Evolutionary conservation across 1,140 invertebrate genomes (phyloP).

Genomic region (Sinella curviseta): DNA sequence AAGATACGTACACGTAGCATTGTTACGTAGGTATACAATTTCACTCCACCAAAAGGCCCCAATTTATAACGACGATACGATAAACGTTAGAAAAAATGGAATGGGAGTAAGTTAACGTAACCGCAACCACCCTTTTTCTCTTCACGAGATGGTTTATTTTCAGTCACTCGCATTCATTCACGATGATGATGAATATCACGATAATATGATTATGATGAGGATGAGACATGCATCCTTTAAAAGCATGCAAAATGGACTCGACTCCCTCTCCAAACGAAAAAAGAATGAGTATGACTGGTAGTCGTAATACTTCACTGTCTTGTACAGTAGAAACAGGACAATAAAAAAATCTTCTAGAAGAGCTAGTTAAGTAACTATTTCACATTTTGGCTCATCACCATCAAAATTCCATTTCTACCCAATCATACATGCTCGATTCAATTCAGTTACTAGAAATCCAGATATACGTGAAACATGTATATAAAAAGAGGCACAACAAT

Average conservation of each 20-base stretch:
- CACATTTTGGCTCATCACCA: neutral
- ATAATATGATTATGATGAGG: conserved; percentile 17
- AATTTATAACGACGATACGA: too few species aligned
- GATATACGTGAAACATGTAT: neutral
- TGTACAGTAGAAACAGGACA: neutral
- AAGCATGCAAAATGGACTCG: neutral
- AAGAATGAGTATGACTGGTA: neutral
- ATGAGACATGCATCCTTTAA: conserved; percentile 6
- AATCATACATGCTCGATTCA: too few species aligned
- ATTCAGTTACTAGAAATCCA: neutral
- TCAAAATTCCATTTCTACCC: neutral
- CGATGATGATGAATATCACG: conserved; percentile 21
- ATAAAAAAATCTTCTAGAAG: neutral
- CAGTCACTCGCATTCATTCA: neutral
- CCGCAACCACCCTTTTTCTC: neutral
- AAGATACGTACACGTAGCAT: too few species aligned
- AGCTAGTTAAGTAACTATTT: neutral
- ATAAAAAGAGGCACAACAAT: too few species aligned
- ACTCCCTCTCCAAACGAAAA: neutral
- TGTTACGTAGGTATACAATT: too few species aligned
- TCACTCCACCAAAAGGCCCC: too few species aligned
- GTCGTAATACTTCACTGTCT: neutral
- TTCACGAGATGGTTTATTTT: conserved; percentile 4
- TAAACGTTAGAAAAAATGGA: too few species aligned
- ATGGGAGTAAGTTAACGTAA: too few species aligned